These are phyloP conservation scores for Drosophila miranda DNA, from an alignment of 1,140 invertebrate species.

Conservation along the genomic window DNA sequence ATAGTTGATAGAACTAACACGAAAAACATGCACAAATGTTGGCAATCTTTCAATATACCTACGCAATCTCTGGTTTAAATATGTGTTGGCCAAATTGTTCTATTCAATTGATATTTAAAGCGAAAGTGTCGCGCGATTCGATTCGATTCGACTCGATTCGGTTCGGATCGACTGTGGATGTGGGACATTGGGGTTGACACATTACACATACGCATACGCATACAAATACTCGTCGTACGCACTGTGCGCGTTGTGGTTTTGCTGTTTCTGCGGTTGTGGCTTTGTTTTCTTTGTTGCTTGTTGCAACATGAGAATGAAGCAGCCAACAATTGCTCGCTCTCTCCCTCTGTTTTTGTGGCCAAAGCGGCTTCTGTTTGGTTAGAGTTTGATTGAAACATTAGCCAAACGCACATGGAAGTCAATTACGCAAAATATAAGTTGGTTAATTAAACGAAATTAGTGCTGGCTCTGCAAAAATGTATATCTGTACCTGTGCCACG, in stretches of 20 bases:
- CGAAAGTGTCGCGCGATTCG: constrained; percentile 29
- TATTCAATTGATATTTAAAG: constrained; percentile 56
- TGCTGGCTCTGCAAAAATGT: constrained; percentile 33
- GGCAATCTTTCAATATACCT: constrained; percentile 33
- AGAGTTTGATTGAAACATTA: constrained; percentile 68
- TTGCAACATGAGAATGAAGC: neutral
- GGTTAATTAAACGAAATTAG: constrained; percentile 73
- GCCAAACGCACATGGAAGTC: constrained; percentile 56
- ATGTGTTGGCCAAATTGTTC: constrained; percentile 5
- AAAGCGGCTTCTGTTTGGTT: constrained; percentile 3
- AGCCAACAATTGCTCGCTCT: neutral
- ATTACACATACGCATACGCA: constrained; percentile 23
- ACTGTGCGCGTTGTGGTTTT: constrained; percentile 37
- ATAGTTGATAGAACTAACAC: constrained; percentile 2
- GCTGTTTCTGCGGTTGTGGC: constrained; percentile 40
- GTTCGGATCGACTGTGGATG: constrained; percentile 8
- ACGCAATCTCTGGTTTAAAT: constrained; percentile 4
- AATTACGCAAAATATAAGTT: constrained; percentile 66
- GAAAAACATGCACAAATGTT: constrained; percentile 11
- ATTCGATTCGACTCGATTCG: neutral
- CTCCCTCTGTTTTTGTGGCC: too few species aligned
- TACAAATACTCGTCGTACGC: constrained; percentile 26
- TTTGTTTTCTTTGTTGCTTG: constrained; percentile 31
- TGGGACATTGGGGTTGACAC: constrained; percentile 29
- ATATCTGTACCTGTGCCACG: constrained; percentile 1